Evolutionary conservation across 1,140 invertebrate species (phyloP).

Genomic region (Cyclargus thomasi): DNA sequence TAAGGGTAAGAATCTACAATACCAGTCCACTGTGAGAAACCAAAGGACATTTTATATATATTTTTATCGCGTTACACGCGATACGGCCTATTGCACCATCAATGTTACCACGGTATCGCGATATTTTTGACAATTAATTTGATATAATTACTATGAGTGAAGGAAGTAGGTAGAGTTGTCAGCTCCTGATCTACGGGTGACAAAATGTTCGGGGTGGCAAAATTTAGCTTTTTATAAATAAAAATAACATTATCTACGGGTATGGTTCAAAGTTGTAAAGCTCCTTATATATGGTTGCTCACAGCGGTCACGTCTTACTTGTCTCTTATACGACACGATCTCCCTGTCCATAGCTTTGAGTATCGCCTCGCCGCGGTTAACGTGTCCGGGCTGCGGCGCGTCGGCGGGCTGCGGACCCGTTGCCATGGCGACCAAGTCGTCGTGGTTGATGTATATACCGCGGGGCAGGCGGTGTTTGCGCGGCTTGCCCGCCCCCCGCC

Average conservation of each 20-base stretch:
- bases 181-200: too few species aligned
- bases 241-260: too few species aligned
- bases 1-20: conserved; percentile 54
- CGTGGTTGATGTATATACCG: conserved; percentile 97
- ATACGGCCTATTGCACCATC: too few species aligned
- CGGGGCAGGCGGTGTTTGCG: conserved; percentile 93
- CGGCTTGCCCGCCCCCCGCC: conserved; percentile 75
- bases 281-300: conserved; percentile 33
- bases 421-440: conserved; percentile 93
- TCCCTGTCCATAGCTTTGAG: conserved; percentile 94
- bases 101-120: too few species aligned
- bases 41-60: conserved; percentile 18
- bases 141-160: too few species aligned
- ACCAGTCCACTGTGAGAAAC: too few species aligned
- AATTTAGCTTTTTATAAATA: too few species aligned
- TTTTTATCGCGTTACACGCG: too few species aligned
- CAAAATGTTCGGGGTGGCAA: too few species aligned
- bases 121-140: too few species aligned
- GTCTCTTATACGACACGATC: conserved; percentile 93
- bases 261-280: too few species aligned
- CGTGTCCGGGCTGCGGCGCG: conserved; percentile 62
- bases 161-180: too few species aligned
- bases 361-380: conserved; percentile 86
- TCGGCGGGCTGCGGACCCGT: conserved; percentile 77
- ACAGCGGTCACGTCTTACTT: conserved; percentile 77